Base-by-base conservation (phyloP, 30 jellyfish, hydroid and myxozoan genomes). In the Phacellophora camtschatica region DNA sequence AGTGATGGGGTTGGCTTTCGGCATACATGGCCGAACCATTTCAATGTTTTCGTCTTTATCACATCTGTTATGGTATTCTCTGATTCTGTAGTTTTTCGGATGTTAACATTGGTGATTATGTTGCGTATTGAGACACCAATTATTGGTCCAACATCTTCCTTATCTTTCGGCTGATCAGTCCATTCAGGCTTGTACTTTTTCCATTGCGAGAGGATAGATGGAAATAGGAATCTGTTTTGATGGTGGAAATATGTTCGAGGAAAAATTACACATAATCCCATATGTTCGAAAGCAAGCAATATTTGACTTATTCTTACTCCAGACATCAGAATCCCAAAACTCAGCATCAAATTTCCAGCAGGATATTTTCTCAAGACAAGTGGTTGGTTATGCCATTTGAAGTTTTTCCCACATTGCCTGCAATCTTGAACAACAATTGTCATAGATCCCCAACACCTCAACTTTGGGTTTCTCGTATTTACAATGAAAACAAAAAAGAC, bases 271-370 rank as follows among this genome's bases (percentile, higher is more conserved):
- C 34, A 74, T 7, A 74, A 24, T 34, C 87, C 87, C 87, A 74
- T 74, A 34, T 74, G 63, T 50, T 56, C 35, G 59, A 77, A 77
- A 1, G 58, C 42, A 23, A 77, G 80, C 57, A 77, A 23, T 10
- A 45, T 37, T 61, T 77, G 48, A 28, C 71, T 77, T 4, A 77
- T 77, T 22, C 64, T 23, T 6, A 37, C 67, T 19, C 75, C 75
- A 49, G 83, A 43, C 39, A 49, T 46, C 1, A 69, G 42, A 27
- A 46, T 69, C 20, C 68, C 54, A 69, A 69, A 69, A 19, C 69
- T 37, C 67, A 69, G 15, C 83, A 69, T 27, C 15, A 69, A 20
- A 32, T 69, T 69, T 49, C 86, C 86, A 19, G 86, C 86, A 27
- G 86, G 86, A 51, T 19, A 42, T 34, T 56, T 73, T 33, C 86